Conservation (phyloP, 2,113 vertebrate genomes). For the Carlito syrichta region DNA sequence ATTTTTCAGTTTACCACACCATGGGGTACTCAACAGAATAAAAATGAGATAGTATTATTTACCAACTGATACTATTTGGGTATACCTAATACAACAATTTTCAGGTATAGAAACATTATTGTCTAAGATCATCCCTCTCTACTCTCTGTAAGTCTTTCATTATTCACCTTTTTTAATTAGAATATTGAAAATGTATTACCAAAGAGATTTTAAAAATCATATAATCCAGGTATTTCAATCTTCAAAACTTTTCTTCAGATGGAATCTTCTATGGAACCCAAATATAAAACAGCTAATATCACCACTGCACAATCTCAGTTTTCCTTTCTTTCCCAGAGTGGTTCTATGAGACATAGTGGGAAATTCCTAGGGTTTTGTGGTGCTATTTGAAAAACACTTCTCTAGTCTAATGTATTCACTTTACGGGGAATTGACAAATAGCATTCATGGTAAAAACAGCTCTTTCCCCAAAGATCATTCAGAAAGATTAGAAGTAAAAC, state of each 20-base stretch:
- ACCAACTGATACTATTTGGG: background rate
- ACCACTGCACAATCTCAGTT: background rate
- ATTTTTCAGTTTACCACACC: background rate
- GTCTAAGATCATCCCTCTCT: background rate
- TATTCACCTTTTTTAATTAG: background rate
- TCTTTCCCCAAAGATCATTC: background rate
- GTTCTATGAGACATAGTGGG: background rate
- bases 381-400: background rate
- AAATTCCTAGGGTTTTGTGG: background rate
- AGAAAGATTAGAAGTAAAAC: background rate
- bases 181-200: background rate
- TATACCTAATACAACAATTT: background rate
- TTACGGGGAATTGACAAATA: background rate
- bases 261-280: background rate
- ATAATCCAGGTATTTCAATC: background rate
- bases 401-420: background rate
- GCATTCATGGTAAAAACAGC: background rate
- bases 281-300: background rate
- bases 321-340: background rate
- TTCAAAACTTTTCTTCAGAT: background rate
- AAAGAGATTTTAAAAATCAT: background rate
- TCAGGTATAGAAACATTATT: background rate
- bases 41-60: background rate
- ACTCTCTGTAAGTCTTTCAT: background rate
- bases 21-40: background rate